Base-by-base conservation (phyloP, 2,797 vertebrate genomes). In the Tauraco hartlaubi region DNA sequence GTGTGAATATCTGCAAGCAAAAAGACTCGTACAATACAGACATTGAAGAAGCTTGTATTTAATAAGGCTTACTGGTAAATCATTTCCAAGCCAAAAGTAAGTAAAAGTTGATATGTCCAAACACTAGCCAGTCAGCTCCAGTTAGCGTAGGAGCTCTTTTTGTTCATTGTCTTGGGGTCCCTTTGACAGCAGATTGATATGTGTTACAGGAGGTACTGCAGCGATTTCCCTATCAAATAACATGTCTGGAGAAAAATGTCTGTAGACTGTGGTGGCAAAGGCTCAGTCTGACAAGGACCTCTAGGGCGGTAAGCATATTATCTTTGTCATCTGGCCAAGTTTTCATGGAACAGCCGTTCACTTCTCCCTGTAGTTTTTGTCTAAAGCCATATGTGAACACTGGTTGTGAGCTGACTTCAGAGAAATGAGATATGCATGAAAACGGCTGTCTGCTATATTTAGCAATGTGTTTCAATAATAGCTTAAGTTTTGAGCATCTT, bases 171-270 rank as follows among this genome's bases (percentile, higher is more conserved):
- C 51, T 66, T 63, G 51, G 52, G 20, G 15, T 92, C 17, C 44
- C 25, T 79, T 68, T 90, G 85, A 82, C 63, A 90, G 84, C 67
- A 88, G 67, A 92, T 64, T 90, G 92, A 90, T 94, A 93, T 26
- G 46, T 59, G 74, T 78, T 77, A 76, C 56, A 61, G 69, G 67
- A 87, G 71, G 35, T 14, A 87, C 54, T 74, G 74, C 67, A 63
- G 44, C 56, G 67, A 84, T 81, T 94, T 90, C 48, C 54, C 83
- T 94, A 74, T 90, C 90, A 92, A 91, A 91, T 83, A 85, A 83
- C 67, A 49, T 6, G 11, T 54, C 58, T 37, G 68, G 67, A 79
- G 46, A 84, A 87, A 95, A 92, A 55, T n/a, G 20, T 28, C 85
- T 94, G 59, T 48, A 87, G 85, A 41, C 35, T 79, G 51, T 59